Base-by-base conservation (phyloP, 2,113 vertebrate species). In the Excalfactoria chinensis region DNA sequence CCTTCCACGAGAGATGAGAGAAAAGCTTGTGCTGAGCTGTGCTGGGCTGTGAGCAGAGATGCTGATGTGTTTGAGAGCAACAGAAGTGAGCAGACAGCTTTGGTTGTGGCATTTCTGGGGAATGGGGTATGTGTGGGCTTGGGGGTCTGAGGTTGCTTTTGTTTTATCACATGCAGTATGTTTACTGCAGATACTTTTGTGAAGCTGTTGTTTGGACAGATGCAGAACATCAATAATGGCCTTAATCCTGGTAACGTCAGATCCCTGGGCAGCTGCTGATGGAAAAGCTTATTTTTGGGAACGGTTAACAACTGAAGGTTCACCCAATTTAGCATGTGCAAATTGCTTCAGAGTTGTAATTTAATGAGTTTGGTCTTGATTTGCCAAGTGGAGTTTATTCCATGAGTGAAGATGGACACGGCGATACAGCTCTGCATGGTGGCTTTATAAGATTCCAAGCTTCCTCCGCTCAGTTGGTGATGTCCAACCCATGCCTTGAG, bases 261-360 rank as follows among this genome's bases (percentile, higher is more conserved):
- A 41, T 59, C 53, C 43, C 32, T 10, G 56, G 64, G 63, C 67
- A 86, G 68, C 74, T 84, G 82, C 74, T 19, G 62, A 26, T 69
- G 48, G 81, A 67, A 63, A 64, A 90, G 51, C 77, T 70, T 58
- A 22, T 83, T 89, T 79, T 9, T 48, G 49, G 48, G 62, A 92
- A 7, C 37, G 58, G 74, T 46, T 26, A n/a, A 21, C 63, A 84
- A 48, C 59, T 59, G 67, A 87, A 86, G 44, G 48, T 67, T 93
- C 88, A 63, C 88, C 40, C 80, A 86, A 34, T 71, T 34, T 53
- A 88, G 76, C 48, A 90, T 62, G 73, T 78, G 80, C 80, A 53
- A 40, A 72, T 41, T 86, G 63, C 67, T 64, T 20, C 37, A 18
- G 17, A 56, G 55, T 19, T 66, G 37, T 64, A 13, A 32, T 51